A percentile compares a stretch with the other conserved stretches of the same genome.
Conservation (phyloP, 2,113 vertebrate genomes). For the Chaenogobius annularis region DNA sequence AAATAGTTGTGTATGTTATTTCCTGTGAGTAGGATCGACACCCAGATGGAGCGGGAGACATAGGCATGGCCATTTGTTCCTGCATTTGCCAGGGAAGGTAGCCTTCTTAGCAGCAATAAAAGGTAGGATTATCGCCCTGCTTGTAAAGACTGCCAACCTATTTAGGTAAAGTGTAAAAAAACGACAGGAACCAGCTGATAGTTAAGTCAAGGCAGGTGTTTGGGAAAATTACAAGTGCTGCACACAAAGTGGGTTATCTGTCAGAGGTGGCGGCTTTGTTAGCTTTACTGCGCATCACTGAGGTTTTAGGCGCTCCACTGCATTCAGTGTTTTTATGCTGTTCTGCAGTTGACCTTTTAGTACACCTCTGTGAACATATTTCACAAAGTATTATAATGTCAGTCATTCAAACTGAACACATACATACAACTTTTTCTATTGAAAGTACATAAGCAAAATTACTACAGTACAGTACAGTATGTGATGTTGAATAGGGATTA, state of each 20-base stretch:
- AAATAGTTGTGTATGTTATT: background rate
- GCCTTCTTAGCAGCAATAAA: conserved; percentile 74
- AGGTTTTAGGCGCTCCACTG: conserved; percentile 19
- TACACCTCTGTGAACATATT: background rate
- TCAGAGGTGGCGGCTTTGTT: conserved; percentile 44
- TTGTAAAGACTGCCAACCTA: conserved; percentile 71
- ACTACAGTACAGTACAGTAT: conserved; percentile 15
- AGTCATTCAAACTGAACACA: background rate
- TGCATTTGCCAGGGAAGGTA: conserved; percentile 54
- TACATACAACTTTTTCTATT: background rate
- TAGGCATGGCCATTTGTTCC: conserved; percentile 48
- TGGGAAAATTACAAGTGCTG: conserved; percentile 61
- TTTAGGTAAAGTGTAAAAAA: conserved; percentile 67
- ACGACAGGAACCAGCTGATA: conserved; percentile 63
- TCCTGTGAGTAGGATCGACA: background rate
- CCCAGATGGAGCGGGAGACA: conserved; percentile 18
- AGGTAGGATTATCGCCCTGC: conserved; percentile 74
- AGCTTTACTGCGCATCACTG: conserved; percentile 27
- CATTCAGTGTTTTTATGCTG: conserved; percentile 7
- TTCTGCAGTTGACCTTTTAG: conserved; percentile 16
- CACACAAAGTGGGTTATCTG: conserved; percentile 48
- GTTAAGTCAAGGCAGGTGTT: conserved; percentile 72
- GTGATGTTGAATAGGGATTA: conserved; percentile 13
- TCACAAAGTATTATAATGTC: background rate
- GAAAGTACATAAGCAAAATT: background rate